Conservation (phyloP, 2,797 vertebrate species). For the Gouania willdenowi region DNA sequence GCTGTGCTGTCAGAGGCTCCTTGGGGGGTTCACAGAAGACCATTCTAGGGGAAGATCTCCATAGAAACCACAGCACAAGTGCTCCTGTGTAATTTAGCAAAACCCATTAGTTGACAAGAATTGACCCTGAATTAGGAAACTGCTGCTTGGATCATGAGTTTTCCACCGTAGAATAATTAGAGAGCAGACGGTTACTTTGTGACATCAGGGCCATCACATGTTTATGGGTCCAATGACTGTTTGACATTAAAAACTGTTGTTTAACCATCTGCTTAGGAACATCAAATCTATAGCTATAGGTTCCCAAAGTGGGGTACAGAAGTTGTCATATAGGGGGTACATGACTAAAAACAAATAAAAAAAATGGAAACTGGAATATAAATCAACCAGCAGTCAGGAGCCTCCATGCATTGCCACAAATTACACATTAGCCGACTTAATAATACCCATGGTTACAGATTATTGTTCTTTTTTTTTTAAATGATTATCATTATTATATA, state of each 20-base stretch:
- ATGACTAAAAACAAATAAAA: too few species aligned
- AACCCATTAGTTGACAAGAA: constrained; percentile 13
- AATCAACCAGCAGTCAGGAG: too few species aligned
- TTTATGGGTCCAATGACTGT: constrained; percentile 8
- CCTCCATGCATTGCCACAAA: too few species aligned
- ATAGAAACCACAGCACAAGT: constrained; percentile 33
- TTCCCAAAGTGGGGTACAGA: too few species aligned
- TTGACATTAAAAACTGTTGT: constrained; percentile 30
- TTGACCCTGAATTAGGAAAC: constrained; percentile 3
- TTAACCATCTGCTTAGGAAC: constrained; percentile 29
- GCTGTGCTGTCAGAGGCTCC: constrained; percentile 13
- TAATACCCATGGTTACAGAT: too few species aligned
- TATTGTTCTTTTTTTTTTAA: too few species aligned
- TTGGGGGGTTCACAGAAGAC: background rate
- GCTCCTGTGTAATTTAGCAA: background rate
- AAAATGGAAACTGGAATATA: too few species aligned
- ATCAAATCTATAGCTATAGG: too few species aligned
- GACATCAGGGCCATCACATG: constrained; percentile 13
- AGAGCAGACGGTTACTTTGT: constrained; percentile 7
- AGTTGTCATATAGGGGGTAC: too few species aligned
- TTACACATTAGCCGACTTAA: too few species aligned
- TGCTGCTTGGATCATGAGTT: constrained; percentile 11
- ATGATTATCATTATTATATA: too few species aligned
- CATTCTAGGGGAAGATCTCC: constrained; percentile 25
- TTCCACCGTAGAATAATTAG: constrained; percentile 17